These are phyloP conservation scores for Enoplosus armatus DNA, from an alignment of 2,797 vertebrate species.

Conservation along the genomic window DNA sequence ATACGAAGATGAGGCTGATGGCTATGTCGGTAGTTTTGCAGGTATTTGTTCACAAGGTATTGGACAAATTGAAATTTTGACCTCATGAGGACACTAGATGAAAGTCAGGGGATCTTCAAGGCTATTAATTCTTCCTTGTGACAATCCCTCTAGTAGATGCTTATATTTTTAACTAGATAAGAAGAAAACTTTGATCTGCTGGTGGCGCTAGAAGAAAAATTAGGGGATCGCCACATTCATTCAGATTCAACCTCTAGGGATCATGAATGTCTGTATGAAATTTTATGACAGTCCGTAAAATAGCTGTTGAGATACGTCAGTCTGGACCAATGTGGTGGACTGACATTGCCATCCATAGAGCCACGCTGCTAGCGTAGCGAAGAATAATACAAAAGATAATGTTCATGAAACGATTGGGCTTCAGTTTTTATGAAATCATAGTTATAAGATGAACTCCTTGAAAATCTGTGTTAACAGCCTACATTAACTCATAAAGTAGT, in stretches of 20 bases:
- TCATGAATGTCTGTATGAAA: not conserved
- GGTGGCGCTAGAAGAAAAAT: not conserved
- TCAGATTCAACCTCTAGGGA: not conserved
- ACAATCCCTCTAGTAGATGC: not conserved
- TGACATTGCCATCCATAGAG: not conserved
- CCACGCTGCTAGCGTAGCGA: not conserved
- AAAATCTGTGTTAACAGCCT: not conserved
- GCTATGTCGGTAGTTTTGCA: not conserved
- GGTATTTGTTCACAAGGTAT: not conserved
- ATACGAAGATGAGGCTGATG: not conserved
- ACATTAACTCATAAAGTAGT: not conserved
- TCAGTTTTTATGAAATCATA: not conserved
- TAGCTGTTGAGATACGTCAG: not conserved
- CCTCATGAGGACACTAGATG: not conserved
- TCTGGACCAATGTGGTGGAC: not conserved
- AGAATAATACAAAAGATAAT: not conserved
- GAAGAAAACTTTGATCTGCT: not conserved
- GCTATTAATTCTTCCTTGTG: too few relatives aligned
- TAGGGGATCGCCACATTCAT: not conserved
- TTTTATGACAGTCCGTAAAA: not conserved
- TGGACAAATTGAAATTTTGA: not conserved
- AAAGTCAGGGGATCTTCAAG: too few relatives aligned
- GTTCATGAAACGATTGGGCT: not conserved
- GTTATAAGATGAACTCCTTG: not conserved
- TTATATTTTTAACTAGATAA: not conserved